Evolutionary conservation across 2,888 invertebrate species (phyloP), one percentile per base, ranked within the genome.

Genomic region (Gisinianus flammeolus): DNA sequence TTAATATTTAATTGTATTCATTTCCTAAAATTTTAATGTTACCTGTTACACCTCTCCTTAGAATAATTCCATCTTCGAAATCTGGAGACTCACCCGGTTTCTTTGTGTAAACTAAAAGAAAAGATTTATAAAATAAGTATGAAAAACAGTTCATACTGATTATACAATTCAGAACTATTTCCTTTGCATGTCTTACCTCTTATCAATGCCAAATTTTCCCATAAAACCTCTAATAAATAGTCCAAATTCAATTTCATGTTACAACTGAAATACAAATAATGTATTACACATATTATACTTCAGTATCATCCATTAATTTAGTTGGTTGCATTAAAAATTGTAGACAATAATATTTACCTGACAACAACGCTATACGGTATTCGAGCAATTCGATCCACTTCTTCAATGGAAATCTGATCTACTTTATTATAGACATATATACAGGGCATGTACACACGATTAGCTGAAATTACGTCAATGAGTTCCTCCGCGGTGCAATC

Each of bases 371-470:
- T 94, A 87, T 95, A 90, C 0, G 94, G 91, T 87, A 93, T 91
- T 79, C 94, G 90, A 3, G 98, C 98, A 87, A 99, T 92, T 86
- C 95, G 90, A 88, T 98, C 95, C 8, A 98, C 96, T 89, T 98
- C 98, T 88, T 99, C 98, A 83, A 99, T 96, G 72, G 98, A 96
- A 86, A 99, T 96, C 66, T 85, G 85, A 91, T 99, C 99, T 85
- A 99, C 97, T 91, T 99, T 99, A 89, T 99, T 99, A 89, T 98
- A 99, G 76, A 98, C 97, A 89, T 98, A 99, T 76, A 99, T 88
- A 87, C 99, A 99, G 75, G 98, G 97, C 86, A 99, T 90, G 88
- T 98, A 98, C 35, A 96, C 94, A 82, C 98, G 91, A 89, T 97
- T 98, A 12, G 94, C 97, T 72, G 95, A 93, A 84, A 99, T 96